Percentiles rank a stretch among this genome's conserved stretches.
Conservation (phyloP, 2,888 invertebrate species). For the Synanthedon andrenaeformis region DNA sequence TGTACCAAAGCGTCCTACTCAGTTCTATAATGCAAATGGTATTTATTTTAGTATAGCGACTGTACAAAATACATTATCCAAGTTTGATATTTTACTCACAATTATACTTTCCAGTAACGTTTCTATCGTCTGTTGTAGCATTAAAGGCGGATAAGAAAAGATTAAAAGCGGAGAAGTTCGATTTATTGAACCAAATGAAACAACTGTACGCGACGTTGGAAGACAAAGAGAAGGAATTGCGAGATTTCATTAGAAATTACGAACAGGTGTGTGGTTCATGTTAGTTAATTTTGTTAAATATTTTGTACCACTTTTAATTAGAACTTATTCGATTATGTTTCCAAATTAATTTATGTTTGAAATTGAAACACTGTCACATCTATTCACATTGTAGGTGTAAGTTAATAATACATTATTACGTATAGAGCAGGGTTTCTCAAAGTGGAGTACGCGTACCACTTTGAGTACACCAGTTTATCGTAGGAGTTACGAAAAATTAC, state of each 20-base stretch:
- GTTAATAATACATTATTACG: no score
- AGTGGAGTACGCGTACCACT: no score
- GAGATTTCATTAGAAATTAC: slow-evolving; percentile 94
- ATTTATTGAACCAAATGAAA: slow-evolving; percentile 93
- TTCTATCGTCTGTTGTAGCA: slow-evolving; percentile 59
- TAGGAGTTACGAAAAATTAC: no score
- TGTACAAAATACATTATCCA: background rate
- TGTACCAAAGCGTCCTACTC: background rate
- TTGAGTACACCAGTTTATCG: no score
- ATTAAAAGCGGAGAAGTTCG: slow-evolving; percentile 92
- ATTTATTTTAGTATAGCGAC: background rate
- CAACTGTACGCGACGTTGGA: slow-evolving; percentile 93
- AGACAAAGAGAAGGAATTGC: slow-evolving; percentile 92
- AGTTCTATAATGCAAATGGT: background rate
- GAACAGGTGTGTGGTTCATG: slow-evolving; percentile 75
- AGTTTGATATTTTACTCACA: background rate
- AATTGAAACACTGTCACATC: no score
- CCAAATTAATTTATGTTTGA: no score
- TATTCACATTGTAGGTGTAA: no score
- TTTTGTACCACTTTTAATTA: background rate
- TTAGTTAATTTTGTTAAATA: slow-evolving; percentile 11
- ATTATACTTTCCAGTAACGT: background rate
- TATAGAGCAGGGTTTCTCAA: no score
- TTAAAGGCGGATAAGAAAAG: slow-evolving; percentile 91
- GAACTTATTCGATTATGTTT: background rate